Base-by-base conservation (phyloP, 2,888 invertebrate species). In the Drosophila subsilvestris region DNA sequence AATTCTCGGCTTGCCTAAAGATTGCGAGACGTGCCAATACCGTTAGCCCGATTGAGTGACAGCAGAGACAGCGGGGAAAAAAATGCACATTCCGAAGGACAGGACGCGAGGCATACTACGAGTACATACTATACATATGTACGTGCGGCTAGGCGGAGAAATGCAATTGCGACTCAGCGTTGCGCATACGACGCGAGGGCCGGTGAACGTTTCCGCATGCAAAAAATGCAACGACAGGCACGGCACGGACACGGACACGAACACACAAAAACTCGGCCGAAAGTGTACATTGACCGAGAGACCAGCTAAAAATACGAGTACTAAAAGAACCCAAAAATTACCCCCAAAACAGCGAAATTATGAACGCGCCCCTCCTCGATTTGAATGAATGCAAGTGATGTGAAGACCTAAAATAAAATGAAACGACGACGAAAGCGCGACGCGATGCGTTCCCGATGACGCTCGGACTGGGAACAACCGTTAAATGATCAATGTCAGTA, bases 251-350 rank as follows among this genome's bases (percentile, higher is more conserved):
- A 27, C 43, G 20, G 29, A 49, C 18, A 59, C 27, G 32, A 59
- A 59, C 72, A 54, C 48, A 37, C 62, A 55, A 76, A 80, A 83
- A 87, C 62, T 85, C 82, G 87, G 85, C 82, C 85, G 81, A 86
- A 78, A 67, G 74, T 86, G 85, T 86, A 58, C 81, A 80, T 80
- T 85, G 88, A 87, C 81, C 81, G 83, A 69, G 74, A 72, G 71
- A 73, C 32, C 53, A 48, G 53, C 65, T 73, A 71, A 71, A 71
- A 63, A 71, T 71, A 71, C 22, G 6, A 57, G 73, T 73, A 73
- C 22, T 7, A 57, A 63, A 72, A 57, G 32, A 60, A 32, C 60
- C 37, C 37, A 37, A 37, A 37, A n/a, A 14, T 6, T 37, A 61
- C 60, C n/a, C 22, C 22, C 22, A 22, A 55, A 45, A 44, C 45